phyloP scores from a whole-genome alignment of 2,113 vertebrate species.

The Thamnophis sirtalis region DNA sequence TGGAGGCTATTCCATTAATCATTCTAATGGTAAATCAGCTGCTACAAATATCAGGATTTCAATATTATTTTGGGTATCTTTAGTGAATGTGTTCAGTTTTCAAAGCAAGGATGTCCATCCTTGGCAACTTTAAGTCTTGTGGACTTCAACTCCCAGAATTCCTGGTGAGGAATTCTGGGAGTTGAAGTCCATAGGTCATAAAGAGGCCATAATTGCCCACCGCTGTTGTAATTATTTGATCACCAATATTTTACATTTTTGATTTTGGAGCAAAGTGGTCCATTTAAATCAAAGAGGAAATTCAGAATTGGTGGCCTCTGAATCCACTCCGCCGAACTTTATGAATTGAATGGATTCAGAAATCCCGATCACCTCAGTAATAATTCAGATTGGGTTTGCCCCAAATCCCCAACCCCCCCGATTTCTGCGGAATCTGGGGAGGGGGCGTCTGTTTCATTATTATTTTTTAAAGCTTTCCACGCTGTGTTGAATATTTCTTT shows the following conservation, averaged over 20 bases:
- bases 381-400: background rate
- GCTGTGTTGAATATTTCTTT: conserved; percentile 45
- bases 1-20: background rate
- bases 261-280: background rate
- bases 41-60: background rate
- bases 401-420: background rate
- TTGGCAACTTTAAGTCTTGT: background rate
- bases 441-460: background rate
- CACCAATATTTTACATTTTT: background rate
- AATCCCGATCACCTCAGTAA: background rate
- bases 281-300: background rate
- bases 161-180: too few species aligned
- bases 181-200: background rate
- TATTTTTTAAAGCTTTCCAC: conserved; percentile 46
- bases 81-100: background rate
- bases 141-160: too few species aligned
- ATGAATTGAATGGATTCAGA: background rate
- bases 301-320: background rate
- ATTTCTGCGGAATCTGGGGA: conserved; percentile 13
- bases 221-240: background rate
- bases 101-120: background rate
- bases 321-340: background rate
- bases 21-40: background rate
- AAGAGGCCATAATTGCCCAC: background rate
- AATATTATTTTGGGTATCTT: background rate